These are phyloP conservation scores for Syngnathus floridae DNA, from an alignment of 2,113 vertebrate genomes.

Conservation along the genomic window DNA sequence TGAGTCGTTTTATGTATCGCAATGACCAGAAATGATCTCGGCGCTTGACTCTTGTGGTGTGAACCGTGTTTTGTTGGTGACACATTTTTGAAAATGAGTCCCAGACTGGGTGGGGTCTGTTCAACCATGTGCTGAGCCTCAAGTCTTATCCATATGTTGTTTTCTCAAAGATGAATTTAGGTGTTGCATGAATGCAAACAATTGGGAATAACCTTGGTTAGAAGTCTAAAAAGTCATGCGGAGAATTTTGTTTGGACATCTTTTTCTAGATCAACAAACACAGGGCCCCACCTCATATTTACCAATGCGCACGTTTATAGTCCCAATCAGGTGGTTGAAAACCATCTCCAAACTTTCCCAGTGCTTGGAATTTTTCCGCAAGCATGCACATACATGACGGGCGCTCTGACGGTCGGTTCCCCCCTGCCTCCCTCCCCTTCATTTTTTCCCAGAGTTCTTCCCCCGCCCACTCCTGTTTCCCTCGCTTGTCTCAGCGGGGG, in stretches of 20 bases:
- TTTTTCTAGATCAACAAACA: conserved; percentile 56
- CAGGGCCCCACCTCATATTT: conserved; percentile 46
- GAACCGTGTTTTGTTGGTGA: background rate
- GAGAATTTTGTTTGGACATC: conserved; percentile 57
- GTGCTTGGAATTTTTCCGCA: conserved; percentile 39
- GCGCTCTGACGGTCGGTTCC: conserved; percentile 11
- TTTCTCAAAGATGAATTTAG: conserved; percentile 19
- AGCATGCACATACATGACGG: conserved; percentile 50
- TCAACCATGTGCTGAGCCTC: background rate
- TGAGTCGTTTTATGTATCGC: background rate
- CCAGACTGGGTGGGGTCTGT: conserved; percentile 3
- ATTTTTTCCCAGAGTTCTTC: background rate
- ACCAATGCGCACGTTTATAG: conserved; percentile 53
- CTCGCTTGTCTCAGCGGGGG: conserved; percentile 45
- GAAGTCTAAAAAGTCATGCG: conserved; percentile 27
- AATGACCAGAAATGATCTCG: conserved; percentile 5
- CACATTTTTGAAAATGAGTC: conserved; percentile 2
- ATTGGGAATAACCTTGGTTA: conserved; percentile 45
- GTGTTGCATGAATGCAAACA: conserved; percentile 35
- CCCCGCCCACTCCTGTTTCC: conserved; percentile 7
- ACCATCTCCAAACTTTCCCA: conserved; percentile 41
- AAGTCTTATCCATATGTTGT: conserved; percentile 1
- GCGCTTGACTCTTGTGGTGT: background rate
- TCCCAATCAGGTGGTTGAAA: conserved; percentile 49
- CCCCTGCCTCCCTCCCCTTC: conserved; percentile 10